Base-by-base conservation (phyloP, 1,140 invertebrate genomes). In the Tetranychus urticae region DNA sequence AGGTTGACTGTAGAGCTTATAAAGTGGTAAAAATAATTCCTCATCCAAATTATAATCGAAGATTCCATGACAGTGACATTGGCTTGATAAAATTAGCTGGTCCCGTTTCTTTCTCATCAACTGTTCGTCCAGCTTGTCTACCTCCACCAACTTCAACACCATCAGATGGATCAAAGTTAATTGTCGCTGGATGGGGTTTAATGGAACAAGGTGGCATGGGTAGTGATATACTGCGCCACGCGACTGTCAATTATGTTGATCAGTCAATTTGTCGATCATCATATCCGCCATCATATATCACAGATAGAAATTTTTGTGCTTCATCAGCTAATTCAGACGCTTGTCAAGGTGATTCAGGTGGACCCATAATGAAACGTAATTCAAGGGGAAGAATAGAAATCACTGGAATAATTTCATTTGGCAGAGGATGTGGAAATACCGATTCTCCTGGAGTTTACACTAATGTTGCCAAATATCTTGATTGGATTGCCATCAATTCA, bases 371-470 rank as follows among this genome's bases (percentile, higher is more conserved):
- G 23, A 66, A 67, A n/a, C 56, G 66, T 31, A 56, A 59, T 33
- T 42, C 67, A 33, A 62, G 66, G 31, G 14, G 14, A 10, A 65
- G 60, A 34, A 72, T 69, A 67, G 67, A 66, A 36, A 52, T 78
- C 2, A 75, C 88, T 23, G 87, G 86, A 2, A 77, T 90, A 45
- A 88, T 91, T 0, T 88, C 85, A 33, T 58, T 58, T 58, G 37
- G 42, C 2, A 8, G 23, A 1, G 42, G 57, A 23, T 58, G 57
- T 46, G 57, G 23, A 3, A 10, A 34, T 2, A 46, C 14, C 36
- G 33, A 46, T 59, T 80, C 79, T 67, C 86, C 87, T 0, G 87
- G 87, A 14, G 85, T 91, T 37, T 92, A 90, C 71, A 80, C 82
- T 0, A 75, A 84, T 62, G 83, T 90, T 5, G 65, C 67, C 8